Base-by-base conservation (phyloP, 2,888 invertebrate species). In the Rotaria socialis region DNA sequence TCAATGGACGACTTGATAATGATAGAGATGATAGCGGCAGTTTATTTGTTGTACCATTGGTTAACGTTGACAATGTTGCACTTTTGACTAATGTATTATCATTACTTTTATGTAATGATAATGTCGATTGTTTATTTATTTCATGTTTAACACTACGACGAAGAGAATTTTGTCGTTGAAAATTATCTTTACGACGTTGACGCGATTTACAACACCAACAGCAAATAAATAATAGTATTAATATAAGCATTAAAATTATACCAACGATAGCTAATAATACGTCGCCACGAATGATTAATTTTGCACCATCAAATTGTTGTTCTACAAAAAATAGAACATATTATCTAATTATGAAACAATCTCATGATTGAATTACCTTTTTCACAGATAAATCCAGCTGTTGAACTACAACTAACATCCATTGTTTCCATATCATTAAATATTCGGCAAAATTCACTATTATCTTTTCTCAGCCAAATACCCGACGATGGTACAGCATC, bases 351-450 rank as follows among this genome's bases (percentile, higher is more conserved):
- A 50, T 8, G 50, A 50, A 50, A 8, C 6, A 6, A 50, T 6
- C 7, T 50, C 50, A 50, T 50, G 11, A 50, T 50, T 8, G 50
- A 50, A 50, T 84, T 85, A 85, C 85, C 85, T 85, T 86, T 86
- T 75, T 86, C 86, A 60, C 86, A 86, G 10, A 86, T 86, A 52
- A 86, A 86, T 27, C 80, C 75, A 50, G 85, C 50, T 60, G 74
- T 80, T 50, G 85, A 41, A 55, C 58, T 50, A 60, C 86, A 86
- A 50, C 58, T 85, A 50, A 60, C 41, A 22, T 85, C 56, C 16
- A 56, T 50, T 7, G 41, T 67, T n/a, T 85, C 75, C 80, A 85
- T 84, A 56, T 86, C 86, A 50, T 86, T 85, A n/a, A 86, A 85
- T 16, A 85, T 85, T 47, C 56, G 75, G 19, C 86, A 80, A 47